Conservation (phyloP, 2,797 vertebrate species). For the Alca torda region DNA sequence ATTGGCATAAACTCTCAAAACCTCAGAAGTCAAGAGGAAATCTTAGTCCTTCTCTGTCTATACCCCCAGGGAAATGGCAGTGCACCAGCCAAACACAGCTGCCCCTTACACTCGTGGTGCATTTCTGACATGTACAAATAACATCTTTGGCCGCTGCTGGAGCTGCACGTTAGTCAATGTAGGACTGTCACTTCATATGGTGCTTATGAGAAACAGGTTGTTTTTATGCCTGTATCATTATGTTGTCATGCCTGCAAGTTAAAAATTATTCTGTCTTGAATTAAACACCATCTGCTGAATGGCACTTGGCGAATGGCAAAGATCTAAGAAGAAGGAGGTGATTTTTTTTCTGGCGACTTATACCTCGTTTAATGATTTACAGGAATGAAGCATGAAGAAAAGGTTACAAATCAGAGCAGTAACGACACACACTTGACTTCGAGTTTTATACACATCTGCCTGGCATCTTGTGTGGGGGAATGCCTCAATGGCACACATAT, state of each 20-base stretch:
- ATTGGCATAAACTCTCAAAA: not conserved
- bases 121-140: accelerated
- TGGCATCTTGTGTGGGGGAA: not conserved
- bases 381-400: not conserved
- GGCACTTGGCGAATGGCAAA: not conserved
- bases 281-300: slow-evolving; percentile 2
- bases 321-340: not conserved
- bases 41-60: not conserved
- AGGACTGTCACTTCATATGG: not conserved
- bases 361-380: not conserved
- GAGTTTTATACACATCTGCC: not conserved
- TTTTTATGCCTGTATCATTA: not conserved
- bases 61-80: not conserved
- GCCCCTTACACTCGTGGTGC: accelerated
- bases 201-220: not conserved
- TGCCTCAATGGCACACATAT: not conserved
- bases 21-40: not conserved
- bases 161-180: not conserved
- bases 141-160: not conserved
- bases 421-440: not conserved
- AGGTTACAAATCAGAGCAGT: not conserved
- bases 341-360: not conserved
- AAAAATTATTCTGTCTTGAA: not conserved
- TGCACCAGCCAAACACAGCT: not conserved
- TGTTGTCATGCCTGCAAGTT: not conserved